A percentile compares a stretch with the other conserved stretches of the same genome.
Evolutionary conservation across 1,140 invertebrate species (phyloP).

Genomic region (Dendrolimus punctatus): DNA sequence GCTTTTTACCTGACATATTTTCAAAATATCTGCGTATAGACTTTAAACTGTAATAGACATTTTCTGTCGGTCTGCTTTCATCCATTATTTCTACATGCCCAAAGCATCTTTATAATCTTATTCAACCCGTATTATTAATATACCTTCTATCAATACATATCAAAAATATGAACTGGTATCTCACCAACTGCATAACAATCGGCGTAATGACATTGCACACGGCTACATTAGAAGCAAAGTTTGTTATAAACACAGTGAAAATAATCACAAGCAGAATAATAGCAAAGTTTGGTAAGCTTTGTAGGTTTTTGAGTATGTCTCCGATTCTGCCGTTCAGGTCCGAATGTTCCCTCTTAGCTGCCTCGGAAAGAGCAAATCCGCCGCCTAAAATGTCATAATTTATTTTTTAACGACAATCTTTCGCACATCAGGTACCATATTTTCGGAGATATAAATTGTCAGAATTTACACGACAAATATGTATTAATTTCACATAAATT

Average conservation of each 20-base stretch:
- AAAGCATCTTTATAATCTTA: too few relatives aligned
- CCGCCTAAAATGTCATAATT: conserved; percentile 68
- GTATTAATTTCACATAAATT: too few relatives aligned
- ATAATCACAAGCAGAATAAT: conserved; percentile 71
- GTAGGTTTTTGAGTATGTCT: conserved; percentile 69
- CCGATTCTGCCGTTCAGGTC: conserved; percentile 82
- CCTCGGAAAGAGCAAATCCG: conserved; percentile 89
- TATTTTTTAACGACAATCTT: background rate
- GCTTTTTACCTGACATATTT: too few relatives aligned
- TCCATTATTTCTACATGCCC: too few relatives aligned
- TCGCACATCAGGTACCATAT: too few relatives aligned
- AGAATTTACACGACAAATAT: too few relatives aligned
- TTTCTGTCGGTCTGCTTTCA: too few relatives aligned
- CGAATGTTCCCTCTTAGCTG: conserved; percentile 73
- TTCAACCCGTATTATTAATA: too few relatives aligned
- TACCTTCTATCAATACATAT: too few relatives aligned
- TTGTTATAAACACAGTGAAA: conserved; percentile 74
- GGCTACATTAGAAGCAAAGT: conserved; percentile 87
- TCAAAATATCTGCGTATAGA: too few relatives aligned
- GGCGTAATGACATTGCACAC: conserved; percentile 88
- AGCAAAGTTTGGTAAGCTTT: conserved; percentile 62
- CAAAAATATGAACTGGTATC: conserved; percentile 7
- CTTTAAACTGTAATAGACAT: too few relatives aligned
- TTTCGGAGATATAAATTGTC: too few relatives aligned
- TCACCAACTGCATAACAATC: conserved; percentile 82